Conservation (phyloP, 2,113 vertebrate species). For the Ciconia boyciana region DNA sequence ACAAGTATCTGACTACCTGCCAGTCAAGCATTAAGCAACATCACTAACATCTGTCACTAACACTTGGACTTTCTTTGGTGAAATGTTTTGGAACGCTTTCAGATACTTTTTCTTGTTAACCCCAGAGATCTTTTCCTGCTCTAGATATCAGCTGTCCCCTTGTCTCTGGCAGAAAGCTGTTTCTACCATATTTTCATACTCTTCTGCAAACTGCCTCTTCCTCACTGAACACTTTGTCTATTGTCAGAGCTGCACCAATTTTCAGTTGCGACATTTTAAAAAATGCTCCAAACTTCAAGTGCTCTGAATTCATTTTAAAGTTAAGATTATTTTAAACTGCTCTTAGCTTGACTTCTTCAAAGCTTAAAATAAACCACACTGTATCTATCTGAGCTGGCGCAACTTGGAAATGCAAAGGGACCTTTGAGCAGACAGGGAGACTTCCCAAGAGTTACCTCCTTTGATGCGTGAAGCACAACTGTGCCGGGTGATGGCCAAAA, state of each 20-base stretch:
- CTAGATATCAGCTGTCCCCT: neutral
- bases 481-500: neutral
- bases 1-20: conserved; percentile 42
- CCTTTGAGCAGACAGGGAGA: neutral
- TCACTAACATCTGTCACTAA: conserved; percentile 43
- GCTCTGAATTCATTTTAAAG: neutral
- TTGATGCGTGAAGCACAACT: neutral
- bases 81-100: conserved; percentile 5
- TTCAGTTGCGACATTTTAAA: neutral
- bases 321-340: neutral
- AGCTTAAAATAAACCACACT: neutral
- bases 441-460: neutral
- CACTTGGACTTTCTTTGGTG: conserved; percentile 4
- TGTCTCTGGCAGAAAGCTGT: neutral
- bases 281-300: neutral
- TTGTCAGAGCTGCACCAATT: neutral
- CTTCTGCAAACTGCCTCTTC: neutral
- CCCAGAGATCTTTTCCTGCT: neutral
- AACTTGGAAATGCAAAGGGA: neutral
- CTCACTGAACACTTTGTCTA: neutral
- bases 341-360: neutral
- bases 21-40: conserved; percentile 45
- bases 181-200: neutral
- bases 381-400: neutral
- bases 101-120: neutral